Conservation (phyloP, 2,113 vertebrate species). For the Serinus canaria region DNA sequence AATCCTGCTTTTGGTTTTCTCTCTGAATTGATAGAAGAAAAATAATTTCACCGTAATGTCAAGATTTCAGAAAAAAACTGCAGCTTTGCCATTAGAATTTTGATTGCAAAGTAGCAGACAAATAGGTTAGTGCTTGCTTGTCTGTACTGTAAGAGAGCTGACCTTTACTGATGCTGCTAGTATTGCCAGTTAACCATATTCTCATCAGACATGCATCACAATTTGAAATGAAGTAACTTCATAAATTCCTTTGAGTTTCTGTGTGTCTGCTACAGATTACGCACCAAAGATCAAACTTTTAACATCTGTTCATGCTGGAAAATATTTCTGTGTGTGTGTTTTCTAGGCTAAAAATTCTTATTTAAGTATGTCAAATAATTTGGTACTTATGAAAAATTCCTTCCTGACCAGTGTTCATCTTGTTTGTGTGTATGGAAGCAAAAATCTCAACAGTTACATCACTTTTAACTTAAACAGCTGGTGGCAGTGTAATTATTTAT, state of each 20-base stretch:
- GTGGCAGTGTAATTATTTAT: neutral
- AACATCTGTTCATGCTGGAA: neutral
- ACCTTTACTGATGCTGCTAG: neutral
- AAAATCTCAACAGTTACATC: neutral
- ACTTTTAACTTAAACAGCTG: slow-evolving; percentile 20
- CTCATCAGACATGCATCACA: neutral
- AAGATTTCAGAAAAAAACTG: neutral
- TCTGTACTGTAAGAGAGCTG: neutral
- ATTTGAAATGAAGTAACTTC: neutral
- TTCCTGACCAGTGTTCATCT: neutral
- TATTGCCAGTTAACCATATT: neutral
- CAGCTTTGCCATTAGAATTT: neutral
- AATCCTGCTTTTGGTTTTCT: neutral
- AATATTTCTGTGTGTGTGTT: neutral
- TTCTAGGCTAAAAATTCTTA: neutral
- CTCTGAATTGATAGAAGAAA: neutral
- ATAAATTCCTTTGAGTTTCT: neutral
- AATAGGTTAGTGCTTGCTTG: neutral
- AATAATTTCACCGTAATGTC: neutral
- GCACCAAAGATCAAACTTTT: neutral
- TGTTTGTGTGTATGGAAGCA: neutral
- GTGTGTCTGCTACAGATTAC: neutral
- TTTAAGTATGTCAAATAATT: neutral
- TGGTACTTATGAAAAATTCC: neutral
- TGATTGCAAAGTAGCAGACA: neutral